Percentiles rank a stretch among this genome's conserved stretches.
These are phyloP conservation scores for Drosophila pachea DNA, from an alignment of 1,140 invertebrate species.

Conservation along the genomic window DNA sequence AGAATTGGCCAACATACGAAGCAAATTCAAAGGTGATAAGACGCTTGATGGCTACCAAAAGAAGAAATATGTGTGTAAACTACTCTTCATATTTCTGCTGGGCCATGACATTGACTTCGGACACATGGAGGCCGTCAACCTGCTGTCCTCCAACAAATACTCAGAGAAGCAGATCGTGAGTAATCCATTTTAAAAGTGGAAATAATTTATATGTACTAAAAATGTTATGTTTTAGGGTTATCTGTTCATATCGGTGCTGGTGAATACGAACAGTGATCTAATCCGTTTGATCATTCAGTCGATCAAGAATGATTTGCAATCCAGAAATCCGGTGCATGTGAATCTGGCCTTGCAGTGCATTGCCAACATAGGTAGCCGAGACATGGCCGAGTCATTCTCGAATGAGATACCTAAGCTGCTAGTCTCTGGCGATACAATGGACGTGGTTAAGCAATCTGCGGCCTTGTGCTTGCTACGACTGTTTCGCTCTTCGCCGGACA, in stretches of 20 bases:
- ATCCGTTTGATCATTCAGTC: conserved; percentile 99
- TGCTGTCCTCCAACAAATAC: conserved; percentile 99
- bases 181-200: conserved; percentile 41
- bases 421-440: conserved; percentile 99
- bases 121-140: conserved; percentile 99
- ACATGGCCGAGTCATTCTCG: conserved; percentile 99
- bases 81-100: conserved; percentile 99
- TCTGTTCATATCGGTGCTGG: conserved; percentile 99
- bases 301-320: conserved; percentile 99
- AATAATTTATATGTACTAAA: conserved; percentile 17
- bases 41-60: conserved; percentile 99
- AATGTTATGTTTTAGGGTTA: conserved; percentile 88
- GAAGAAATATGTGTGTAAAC: conserved; percentile 99
- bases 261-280: conserved; percentile 99
- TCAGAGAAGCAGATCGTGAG: conserved; percentile 99
- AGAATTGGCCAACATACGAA: conserved; percentile 99
- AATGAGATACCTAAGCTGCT: conserved; percentile 98
- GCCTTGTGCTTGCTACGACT: conserved; percentile 96
- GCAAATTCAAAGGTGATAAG: conserved; percentile 99
- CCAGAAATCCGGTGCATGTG: conserved; percentile 98
- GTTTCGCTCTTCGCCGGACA: conserved; percentile 94
- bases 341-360: conserved; percentile 99
- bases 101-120: conserved; percentile 99
- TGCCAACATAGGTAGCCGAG: conserved; percentile 99
- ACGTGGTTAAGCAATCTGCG: conserved; percentile 99